Percentiles rank a stretch among this genome's conserved stretches.
Conservation (phyloP, 2,888 invertebrate genomes). For the Trachelus tabidus region DNA sequence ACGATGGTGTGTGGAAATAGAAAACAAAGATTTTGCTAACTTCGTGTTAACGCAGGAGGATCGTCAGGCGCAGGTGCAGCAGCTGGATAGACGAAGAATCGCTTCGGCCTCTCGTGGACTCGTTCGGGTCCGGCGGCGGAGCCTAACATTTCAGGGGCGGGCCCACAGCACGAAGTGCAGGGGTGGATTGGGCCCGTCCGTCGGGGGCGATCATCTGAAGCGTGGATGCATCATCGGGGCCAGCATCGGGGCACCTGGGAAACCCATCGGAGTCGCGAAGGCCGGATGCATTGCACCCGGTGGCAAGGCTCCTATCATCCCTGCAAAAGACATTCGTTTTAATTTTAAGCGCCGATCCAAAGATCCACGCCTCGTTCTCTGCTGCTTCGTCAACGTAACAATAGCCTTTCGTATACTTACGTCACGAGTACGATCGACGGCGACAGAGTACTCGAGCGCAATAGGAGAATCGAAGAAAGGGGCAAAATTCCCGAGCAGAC, state of each 20-base stretch:
- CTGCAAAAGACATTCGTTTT: constrained; percentile 52
- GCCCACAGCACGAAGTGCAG: constrained; percentile 71
- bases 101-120: constrained; percentile 23
- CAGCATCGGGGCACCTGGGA: constrained; percentile 69
- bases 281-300: constrained; percentile 69
- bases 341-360: not conserved
- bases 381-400: not conserved
- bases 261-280: constrained; percentile 68
- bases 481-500: no score
- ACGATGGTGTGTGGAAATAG: constrained; percentile 20
- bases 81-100: constrained; percentile 21
- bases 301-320: constrained; percentile 65
- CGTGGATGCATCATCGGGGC: constrained; percentile 85
- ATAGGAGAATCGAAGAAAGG: no score
- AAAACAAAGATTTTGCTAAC: constrained; percentile 57
- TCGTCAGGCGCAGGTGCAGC: constrained; percentile 41
- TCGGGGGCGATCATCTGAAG: constrained; percentile 83
- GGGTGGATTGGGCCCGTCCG: constrained; percentile 68
- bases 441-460: not conserved
- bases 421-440: constrained; percentile 30
- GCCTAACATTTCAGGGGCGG: constrained; percentile 64
- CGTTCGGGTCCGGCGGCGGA: constrained; percentile 22
- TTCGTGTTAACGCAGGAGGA: constrained; percentile 54
- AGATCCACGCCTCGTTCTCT: not conserved
- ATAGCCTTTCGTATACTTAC: constrained; percentile 39